Conservation (phyloP, 2,888 invertebrate genomes). For the Prosopocoilus inquinatus region DNA sequence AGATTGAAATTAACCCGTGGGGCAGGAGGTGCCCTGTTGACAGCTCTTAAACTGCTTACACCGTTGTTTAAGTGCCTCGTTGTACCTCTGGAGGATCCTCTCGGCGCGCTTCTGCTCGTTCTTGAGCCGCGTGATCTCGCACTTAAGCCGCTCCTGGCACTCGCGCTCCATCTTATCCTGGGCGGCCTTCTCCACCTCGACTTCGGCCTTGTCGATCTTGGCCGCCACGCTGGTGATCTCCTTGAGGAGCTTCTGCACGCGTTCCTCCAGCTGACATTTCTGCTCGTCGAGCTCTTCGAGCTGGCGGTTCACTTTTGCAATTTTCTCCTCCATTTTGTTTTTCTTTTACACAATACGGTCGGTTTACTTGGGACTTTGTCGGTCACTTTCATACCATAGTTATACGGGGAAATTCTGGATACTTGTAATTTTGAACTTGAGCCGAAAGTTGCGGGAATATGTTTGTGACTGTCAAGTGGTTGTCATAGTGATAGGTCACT, state of each 20-base stretch:
- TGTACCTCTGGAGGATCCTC: slow-evolving; percentile 9
- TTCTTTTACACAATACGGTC: not conserved
- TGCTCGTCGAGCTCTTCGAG: slow-evolving; percentile 12
- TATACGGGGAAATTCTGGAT: too few relatives aligned
- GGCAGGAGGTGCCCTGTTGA: not conserved
- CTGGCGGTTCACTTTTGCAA: slow-evolving; percentile 5
- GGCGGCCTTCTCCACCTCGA: slow-evolving; percentile 14
- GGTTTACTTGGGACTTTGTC: too few relatives aligned
- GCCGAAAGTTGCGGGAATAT: too few relatives aligned
- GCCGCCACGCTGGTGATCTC: slow-evolving; percentile 9
- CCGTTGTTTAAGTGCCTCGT: slow-evolving; percentile 7
- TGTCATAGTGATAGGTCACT: too few relatives aligned
- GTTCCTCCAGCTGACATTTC: slow-evolving; percentile 10
- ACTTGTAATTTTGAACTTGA: too few relatives aligned
- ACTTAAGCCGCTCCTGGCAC: slow-evolving; percentile 13
- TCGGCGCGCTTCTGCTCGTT: slow-evolving; percentile 16
- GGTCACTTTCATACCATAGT: too few relatives aligned
- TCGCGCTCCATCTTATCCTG: slow-evolving; percentile 12
- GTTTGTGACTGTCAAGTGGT: too few relatives aligned
- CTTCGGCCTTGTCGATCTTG: slow-evolving; percentile 12
- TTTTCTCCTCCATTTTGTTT: slow-evolving; percentile 4
- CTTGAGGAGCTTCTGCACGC: slow-evolving; percentile 9
- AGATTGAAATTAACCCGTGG: too few relatives aligned
- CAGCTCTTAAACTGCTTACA: slow-evolving; percentile 13
- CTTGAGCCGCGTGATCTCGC: slow-evolving; percentile 12